Base-by-base conservation (phyloP, 2,888 invertebrate genomes). In the Neocrepidodera transversa region DNA sequence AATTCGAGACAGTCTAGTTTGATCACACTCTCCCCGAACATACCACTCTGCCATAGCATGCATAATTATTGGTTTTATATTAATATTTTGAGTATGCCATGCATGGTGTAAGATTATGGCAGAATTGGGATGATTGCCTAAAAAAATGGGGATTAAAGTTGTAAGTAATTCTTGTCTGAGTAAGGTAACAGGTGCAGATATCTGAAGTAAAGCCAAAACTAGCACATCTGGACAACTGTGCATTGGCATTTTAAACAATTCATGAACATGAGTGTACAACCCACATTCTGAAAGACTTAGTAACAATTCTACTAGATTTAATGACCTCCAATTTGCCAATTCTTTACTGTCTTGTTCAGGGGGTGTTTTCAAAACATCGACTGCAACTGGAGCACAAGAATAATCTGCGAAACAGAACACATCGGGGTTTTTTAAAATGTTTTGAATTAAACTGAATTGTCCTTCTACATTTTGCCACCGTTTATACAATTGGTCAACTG, bases 31-130 rank as follows among this genome's bases (percentile, higher is more conserved):
- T 20, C 89, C 95, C 65, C 90, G 85, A 67, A 91, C 85, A 80
- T 97, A 98, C 95, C 97, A 97, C 66, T 97, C 96, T 0, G 95
- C 94, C 97, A 98, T 97, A 1, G 95, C 89, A 73, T 95, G 93
- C 92, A 97, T 95, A 62, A 98, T 90, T 58, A 92, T 87, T 1
- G 90, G 87, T 67, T 92, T 90, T 51, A 93, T 85, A 52, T 85
- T 84, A 32, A 83, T 80, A 65, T 82, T 85, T 73, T 89, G 90
- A 51, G 89, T 87, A 76, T 95, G 93, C 98, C 98, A 99, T 2
- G 95, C 95, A 76, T 95, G 93, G 79, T 97, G 96, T 54, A 99
- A 82, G 64, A 99, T 93, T n/a, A 94, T 92, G 18, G 92, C 95
- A 0, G 97, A 94, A 80, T 99, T 99, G 0, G 95, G 94, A 82